These are phyloP conservation scores for Progne subis DNA, from an alignment of 2,113 vertebrate genomes.

Conservation along the genomic window DNA sequence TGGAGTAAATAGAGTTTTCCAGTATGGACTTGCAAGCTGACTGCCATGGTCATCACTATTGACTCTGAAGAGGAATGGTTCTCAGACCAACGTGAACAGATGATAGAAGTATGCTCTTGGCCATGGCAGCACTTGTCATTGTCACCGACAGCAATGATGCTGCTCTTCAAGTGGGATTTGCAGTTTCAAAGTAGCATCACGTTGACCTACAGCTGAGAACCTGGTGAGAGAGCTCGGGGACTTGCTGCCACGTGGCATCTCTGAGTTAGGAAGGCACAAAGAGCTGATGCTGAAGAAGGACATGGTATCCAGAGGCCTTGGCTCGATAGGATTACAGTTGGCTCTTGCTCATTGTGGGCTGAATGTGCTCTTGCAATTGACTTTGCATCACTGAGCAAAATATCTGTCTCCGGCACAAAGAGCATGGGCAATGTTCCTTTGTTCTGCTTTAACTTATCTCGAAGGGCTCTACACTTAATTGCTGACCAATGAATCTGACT, in stretches of 20 bases:
- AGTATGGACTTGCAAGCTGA: not conserved
- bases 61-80: not conserved
- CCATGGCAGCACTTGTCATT: not conserved
- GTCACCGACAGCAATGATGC: not conserved
- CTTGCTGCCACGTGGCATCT: not conserved
- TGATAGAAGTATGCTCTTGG: not conserved
- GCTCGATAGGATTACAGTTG: not conserved
- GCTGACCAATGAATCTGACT: constrained; percentile 30
- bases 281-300: constrained; percentile 22
- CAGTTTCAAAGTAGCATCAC: not conserved
- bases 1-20: not conserved
- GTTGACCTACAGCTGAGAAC: not conserved
- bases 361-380: constrained; percentile 25
- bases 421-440: not conserved
- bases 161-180: not conserved
- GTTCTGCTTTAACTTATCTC: constrained; percentile 36
- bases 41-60: not conserved
- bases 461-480: constrained; percentile 47
- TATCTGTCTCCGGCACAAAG: not conserved
- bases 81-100: not conserved
- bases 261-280: not conserved
- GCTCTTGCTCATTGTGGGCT: not conserved
- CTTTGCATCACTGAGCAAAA: not conserved
- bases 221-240: not conserved
- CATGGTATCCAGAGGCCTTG: not conserved